Evolutionary conservation across 2,888 invertebrate genomes (phyloP).

Genomic region (Cerastis leucographa): DNA sequence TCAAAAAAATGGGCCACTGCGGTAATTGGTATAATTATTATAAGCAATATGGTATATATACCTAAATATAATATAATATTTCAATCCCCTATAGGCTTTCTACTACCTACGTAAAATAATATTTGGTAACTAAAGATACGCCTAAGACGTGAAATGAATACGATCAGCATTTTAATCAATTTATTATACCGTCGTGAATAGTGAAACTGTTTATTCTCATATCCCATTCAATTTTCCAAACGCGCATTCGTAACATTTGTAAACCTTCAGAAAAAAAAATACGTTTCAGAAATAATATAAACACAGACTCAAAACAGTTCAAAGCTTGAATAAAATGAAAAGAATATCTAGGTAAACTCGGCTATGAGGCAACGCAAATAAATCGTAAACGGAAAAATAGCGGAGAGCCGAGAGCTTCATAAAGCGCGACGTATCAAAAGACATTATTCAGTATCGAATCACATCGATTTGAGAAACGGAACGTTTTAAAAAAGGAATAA

Average conservation of each 20-base stretch:
- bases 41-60: not conserved
- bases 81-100: not conserved
- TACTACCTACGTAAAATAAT: not conserved
- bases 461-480: slow-evolving; percentile 65
- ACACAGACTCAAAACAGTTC: slow-evolving; percentile 55
- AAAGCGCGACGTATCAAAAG: slow-evolving; percentile 76
- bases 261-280: slow-evolving; percentile 17
- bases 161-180: slow-evolving; percentile 26
- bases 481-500: slow-evolving; percentile 73
- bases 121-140: slow-evolving; percentile 7
- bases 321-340: slow-evolving; percentile 65
- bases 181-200: slow-evolving; percentile 11
- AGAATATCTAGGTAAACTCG: slow-evolving; percentile 63
- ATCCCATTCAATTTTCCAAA: slow-evolving; percentile 6
- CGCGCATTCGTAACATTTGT: slow-evolving; percentile 13
- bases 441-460: slow-evolving; percentile 79
- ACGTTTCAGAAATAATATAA: slow-evolving; percentile 43
- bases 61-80: slow-evolving; percentile 1
- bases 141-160: slow-evolving; percentile 23
- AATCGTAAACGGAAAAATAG: slow-evolving; percentile 77
- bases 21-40: not conserved
- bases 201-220: slow-evolving; percentile 19
- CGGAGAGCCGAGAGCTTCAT: slow-evolving; percentile 73
- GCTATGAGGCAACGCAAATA: slow-evolving; percentile 74
- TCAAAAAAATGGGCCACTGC: not conserved